phyloP scores from a whole-genome alignment of 2,113 vertebrate genomes.

The Notothenia rossii region DNA sequence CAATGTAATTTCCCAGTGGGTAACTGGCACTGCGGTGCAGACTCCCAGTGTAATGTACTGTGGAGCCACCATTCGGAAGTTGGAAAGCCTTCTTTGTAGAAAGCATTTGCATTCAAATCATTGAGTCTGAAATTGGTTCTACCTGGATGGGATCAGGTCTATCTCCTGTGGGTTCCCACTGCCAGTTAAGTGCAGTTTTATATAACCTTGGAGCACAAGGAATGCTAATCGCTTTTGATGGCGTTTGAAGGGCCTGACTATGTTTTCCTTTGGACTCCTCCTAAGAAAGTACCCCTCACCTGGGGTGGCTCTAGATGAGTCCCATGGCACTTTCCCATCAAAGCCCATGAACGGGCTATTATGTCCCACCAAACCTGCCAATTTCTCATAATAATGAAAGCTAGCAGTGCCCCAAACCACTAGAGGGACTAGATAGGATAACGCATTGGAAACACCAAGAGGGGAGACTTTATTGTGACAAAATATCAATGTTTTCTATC shows the following conservation, averaged over 20 bases:
- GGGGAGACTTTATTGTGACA: conserved; percentile 19
- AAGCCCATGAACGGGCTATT: conserved; percentile 49
- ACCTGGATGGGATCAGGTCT: conserved; percentile 78
- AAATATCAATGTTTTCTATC: conserved; percentile 16
- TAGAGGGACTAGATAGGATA: conserved; percentile 8
- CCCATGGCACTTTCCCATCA: conserved; percentile 46
- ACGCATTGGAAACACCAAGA: conserved; percentile 15
- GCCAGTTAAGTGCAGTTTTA: conserved; percentile 69
- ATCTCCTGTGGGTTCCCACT: conserved; percentile 77
- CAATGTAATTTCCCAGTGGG: conserved; percentile 80
- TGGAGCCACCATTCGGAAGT: conserved; percentile 62
- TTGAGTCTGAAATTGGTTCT: conserved; percentile 84
- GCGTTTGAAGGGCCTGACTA: conserved; percentile 43
- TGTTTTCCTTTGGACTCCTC: conserved; percentile 54
- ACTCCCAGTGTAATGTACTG: conserved; percentile 74
- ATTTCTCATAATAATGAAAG: conserved; percentile 48
- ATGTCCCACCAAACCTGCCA: conserved; percentile 47
- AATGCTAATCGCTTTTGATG: conserved; percentile 79
- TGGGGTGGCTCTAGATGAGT: conserved; percentile 38
- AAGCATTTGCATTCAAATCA: conserved; percentile 85
- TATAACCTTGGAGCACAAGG: conserved; percentile 69
- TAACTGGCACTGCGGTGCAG: conserved; percentile 56
- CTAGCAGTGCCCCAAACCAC: conserved; percentile 25
- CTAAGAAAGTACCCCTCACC: conserved; percentile 31
- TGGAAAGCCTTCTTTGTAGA: conserved; percentile 70